These are phyloP conservation scores for Pseudois nayaur DNA, from an alignment of 2,113 vertebrate genomes.

Conservation along the genomic window DNA sequence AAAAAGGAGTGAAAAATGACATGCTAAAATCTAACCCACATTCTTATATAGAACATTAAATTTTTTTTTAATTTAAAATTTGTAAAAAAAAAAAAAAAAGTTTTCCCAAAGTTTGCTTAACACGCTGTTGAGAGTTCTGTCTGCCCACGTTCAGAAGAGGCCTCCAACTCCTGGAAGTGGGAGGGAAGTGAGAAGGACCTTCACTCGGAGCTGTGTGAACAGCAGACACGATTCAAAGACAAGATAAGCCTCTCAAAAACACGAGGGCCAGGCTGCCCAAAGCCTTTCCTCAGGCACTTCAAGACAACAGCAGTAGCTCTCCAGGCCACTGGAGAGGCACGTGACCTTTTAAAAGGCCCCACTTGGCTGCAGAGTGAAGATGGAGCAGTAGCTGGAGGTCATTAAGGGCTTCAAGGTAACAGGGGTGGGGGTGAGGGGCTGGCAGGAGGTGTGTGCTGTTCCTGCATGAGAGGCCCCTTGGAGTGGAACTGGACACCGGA, in stretches of 20 bases:
- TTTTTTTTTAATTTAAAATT: not conserved
- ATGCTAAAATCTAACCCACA: not conserved
- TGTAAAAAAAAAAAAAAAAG: not conserved
- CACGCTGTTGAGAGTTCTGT: not conserved
- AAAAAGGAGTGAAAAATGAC: constrained; percentile 5
- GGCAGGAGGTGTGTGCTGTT: not conserved
- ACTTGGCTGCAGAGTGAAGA: fast-evolving
- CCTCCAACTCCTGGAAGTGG: not conserved
- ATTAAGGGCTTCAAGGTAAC: not conserved
- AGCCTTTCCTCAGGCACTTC: constrained; percentile 44
- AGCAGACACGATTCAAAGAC: constrained; percentile 64
- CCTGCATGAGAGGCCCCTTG: not conserved
- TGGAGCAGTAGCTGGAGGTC: not conserved
- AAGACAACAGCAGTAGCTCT: constrained; percentile 48
- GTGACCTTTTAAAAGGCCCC: constrained; percentile 39
- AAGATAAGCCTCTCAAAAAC: constrained; percentile 62
- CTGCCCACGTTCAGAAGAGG: not conserved
- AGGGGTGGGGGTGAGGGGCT: not conserved
- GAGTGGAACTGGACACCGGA: not conserved
- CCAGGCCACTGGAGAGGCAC: not conserved
- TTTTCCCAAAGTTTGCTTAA: not conserved
- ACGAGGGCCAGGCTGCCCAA: constrained; percentile 54
- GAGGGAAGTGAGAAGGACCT: not conserved
- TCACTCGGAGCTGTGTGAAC: not conserved
- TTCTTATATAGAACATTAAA: not conserved